Evolutionary conservation across 2,113 vertebrate species (phyloP), one percentile per base, ranked within the genome.

Genomic region (Rhineura floridana): DNA sequence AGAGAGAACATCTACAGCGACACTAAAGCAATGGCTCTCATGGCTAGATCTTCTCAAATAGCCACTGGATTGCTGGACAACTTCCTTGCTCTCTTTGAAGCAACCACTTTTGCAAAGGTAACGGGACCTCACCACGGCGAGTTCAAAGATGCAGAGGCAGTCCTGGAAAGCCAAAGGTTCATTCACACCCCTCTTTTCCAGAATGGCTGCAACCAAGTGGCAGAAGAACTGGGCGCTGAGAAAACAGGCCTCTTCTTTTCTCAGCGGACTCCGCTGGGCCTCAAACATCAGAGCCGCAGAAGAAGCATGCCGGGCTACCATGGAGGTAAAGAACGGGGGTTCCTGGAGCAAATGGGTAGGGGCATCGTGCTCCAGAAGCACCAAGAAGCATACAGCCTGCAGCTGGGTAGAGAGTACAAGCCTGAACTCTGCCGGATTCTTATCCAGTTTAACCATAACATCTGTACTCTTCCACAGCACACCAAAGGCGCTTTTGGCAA

Each of bases 331-430:
- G 69, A 96, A 95, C 2, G 97, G 97, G 91, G 87, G 89, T 95
- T 90, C 95, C 59, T 30, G 93, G 7, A 83, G 91, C 0, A 13
- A 36, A 28, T 3, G 2, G 0, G 10, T 28, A 5, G 25, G 42
- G 87, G 63, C 92, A 0, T 81, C 95, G 30, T 93, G 87, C 70
- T 97, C 97, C 91, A 98, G 89, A 86, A 99, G 93, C 81, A 98
- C 93, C 19, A 98, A 96, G 90, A 99, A 99, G 42, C 95, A 95
- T 81, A 98, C 92, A 42, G 98, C 97, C 89, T 96, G 96, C 78
- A 98, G 85, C n/a, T 97, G 95, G 44, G 90, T 91, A 0, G 52
- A 63, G 1, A 98, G 94, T 4, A 73, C 76, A 0, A 78, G 87
- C 88, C 92, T 82, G 77, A 91, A 59, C 15, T 93, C 59, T 15